These are phyloP conservation scores for Rhinogobius similis DNA, from an alignment of 2,113 vertebrate species.

Conservation along the genomic window DNA sequence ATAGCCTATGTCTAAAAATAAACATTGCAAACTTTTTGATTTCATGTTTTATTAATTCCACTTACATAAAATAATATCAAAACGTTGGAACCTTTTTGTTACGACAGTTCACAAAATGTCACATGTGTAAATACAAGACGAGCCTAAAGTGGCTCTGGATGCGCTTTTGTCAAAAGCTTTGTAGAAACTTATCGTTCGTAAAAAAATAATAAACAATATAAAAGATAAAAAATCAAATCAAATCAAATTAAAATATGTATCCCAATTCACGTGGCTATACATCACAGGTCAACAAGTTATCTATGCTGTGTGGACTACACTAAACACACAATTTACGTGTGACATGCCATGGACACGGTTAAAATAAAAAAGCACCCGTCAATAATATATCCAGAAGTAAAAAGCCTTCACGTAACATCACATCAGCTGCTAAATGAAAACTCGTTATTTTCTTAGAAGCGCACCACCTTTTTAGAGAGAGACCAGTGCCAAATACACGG, in stretches of 20 bases:
- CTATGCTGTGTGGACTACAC: conserved; percentile 76
- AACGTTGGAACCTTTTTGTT: conserved; percentile 70
- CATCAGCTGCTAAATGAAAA: conserved; percentile 33
- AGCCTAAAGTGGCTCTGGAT: conserved; percentile 48
- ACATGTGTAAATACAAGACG: conserved; percentile 69
- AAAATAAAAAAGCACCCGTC: conserved; percentile 73
- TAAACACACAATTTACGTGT: conserved; percentile 76
- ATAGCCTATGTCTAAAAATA: not conserved
- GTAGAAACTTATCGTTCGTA: conserved; percentile 54
- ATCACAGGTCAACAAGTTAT: conserved; percentile 79
- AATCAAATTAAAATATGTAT: conserved; percentile 39
- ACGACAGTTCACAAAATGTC: conserved; percentile 75
- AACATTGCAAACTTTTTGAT: not conserved
- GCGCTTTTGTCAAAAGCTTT: conserved; percentile 35
- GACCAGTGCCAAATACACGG: not conserved
- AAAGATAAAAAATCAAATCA: not conserved
- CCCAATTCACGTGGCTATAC: conserved; percentile 70
- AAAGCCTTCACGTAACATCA: conserved; percentile 65
- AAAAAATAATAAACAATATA: conserved; percentile 42
- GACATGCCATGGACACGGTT: conserved; percentile 79
- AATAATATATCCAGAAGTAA: conserved; percentile 53
- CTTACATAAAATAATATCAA: conserved; percentile 84
- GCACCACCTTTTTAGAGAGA: conserved; percentile 39
- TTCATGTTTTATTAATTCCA: conserved; percentile 80
- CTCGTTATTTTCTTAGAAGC: conserved; percentile 40